Evolutionary conservation across 2,797 vertebrate species (phyloP).

Genomic region (Hozukius guyotensis): DNA sequence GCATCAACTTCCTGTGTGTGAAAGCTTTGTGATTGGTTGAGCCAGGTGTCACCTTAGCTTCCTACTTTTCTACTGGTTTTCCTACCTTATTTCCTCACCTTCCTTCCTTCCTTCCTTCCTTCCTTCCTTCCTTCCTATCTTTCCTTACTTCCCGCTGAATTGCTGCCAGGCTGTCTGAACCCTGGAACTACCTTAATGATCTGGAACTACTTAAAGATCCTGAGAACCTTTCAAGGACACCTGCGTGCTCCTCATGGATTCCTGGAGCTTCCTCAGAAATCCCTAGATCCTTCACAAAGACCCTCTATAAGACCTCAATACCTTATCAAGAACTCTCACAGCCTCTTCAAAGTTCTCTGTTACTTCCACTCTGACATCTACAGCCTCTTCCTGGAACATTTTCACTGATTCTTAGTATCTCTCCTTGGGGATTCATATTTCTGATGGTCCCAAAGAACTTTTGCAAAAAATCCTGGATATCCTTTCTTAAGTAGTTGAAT

Average conservation of each 20-base stretch:
- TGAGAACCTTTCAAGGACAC: neutral
- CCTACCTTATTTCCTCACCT: neutral
- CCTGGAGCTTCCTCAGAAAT: neutral
- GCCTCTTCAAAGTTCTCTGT: neutral
- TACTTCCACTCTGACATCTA: neutral
- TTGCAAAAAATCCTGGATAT: neutral
- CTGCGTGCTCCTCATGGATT: neutral
- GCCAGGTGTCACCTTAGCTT: neutral
- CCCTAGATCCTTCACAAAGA: neutral
- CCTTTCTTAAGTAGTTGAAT: neutral
- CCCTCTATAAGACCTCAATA: neutral
- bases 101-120: neutral
- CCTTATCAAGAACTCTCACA: neutral
- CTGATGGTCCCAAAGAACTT: neutral
- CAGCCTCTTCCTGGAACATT: neutral
- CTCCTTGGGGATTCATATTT: neutral
- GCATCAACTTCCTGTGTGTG: neutral
- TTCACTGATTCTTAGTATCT: neutral
- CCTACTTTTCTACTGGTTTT: neutral
- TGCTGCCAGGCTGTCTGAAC: neutral
- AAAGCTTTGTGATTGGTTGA: constrained; percentile 6
- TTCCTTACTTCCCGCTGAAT: neutral
- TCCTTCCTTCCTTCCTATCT: neutral
- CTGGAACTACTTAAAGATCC: neutral
- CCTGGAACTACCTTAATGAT: neutral